phyloP scores from a whole-genome alignment of 2,888 invertebrate species.

The Chesias legatella region DNA sequence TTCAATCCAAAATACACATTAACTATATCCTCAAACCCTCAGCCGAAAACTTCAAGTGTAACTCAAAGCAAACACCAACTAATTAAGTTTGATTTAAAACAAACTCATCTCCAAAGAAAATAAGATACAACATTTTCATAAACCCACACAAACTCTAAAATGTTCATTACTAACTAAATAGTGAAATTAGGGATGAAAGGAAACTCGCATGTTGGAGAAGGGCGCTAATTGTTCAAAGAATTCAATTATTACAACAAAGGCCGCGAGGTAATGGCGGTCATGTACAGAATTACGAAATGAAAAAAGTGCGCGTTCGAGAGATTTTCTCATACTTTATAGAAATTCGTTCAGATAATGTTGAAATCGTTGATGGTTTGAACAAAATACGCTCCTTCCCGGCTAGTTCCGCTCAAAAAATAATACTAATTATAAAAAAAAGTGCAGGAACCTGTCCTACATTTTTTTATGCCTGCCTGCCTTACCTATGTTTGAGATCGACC shows the following conservation, averaged over 20 bases:
- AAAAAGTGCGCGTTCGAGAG: too few species aligned
- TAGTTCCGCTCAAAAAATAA: too few species aligned
- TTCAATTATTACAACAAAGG: conserved; percentile 26
- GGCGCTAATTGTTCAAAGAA: conserved; percentile 25
- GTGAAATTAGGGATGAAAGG: conserved; percentile 14
- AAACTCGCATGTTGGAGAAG: conserved; percentile 14
- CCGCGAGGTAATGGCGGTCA: conserved; percentile 5
- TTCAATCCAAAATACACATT: too few species aligned
- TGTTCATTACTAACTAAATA: conserved; percentile 8
- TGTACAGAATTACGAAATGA: conserved; percentile 3
- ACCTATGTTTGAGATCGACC: too few species aligned
- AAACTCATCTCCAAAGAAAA: conserved; percentile 1
- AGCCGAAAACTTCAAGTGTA: neutral
- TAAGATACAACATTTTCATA: neutral
- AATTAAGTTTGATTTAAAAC: neutral
- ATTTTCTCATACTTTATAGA: too few species aligned
- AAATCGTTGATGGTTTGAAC: too few species aligned
- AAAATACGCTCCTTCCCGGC: too few species aligned
- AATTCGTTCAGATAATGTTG: too few species aligned
- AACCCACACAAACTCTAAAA: neutral
- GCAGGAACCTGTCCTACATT: too few species aligned
- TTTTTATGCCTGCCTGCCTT: too few species aligned
- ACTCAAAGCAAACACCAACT: neutral
- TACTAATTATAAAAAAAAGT: too few species aligned
- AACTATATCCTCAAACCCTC: too few species aligned